phyloP scores from a whole-genome alignment of 2,113 vertebrate species.

The Lamprotornis superbus region DNA sequence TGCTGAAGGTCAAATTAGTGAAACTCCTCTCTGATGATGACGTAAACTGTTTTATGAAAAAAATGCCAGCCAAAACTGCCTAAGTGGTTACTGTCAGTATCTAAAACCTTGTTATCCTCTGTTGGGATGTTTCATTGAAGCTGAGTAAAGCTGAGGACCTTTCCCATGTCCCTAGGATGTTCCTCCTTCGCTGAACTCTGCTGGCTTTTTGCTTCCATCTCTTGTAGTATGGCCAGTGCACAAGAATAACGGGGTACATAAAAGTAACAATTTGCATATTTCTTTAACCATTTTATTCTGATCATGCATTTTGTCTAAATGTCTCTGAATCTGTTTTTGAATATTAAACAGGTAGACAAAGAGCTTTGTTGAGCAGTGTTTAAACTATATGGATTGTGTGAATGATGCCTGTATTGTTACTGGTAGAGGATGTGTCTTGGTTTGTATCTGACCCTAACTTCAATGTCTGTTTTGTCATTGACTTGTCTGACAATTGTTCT shows the following conservation, averaged over 20 bases:
- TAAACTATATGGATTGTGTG: not conserved
- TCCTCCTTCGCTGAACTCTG: not conserved
- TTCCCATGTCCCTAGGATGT: not conserved
- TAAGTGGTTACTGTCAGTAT: not conserved
- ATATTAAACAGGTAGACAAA: not conserved
- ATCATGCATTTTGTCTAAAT: not conserved
- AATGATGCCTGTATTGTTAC: not conserved
- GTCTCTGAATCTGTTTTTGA: not conserved
- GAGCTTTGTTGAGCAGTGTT: not conserved
- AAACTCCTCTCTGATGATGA: not conserved
- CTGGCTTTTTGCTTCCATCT: not conserved
- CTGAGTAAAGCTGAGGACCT: not conserved
- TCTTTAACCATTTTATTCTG: not conserved
- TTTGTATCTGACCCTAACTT: not conserved
- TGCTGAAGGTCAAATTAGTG: not conserved
- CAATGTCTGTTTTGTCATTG: not conserved
- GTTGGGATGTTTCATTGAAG: not conserved
- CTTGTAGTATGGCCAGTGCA: fast-evolving
- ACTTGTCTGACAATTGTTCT: not conserved
- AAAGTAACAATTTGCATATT: not conserved
- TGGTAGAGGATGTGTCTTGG: not conserved
- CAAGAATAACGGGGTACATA: not conserved
- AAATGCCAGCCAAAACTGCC: not conserved
- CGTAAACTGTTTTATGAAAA: not conserved
- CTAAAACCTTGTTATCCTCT: not conserved